Evolutionary conservation across 2,113 vertebrate species (phyloP), one percentile per base, ranked within the genome.

Genomic region (Sapayoa aenigma): DNA sequence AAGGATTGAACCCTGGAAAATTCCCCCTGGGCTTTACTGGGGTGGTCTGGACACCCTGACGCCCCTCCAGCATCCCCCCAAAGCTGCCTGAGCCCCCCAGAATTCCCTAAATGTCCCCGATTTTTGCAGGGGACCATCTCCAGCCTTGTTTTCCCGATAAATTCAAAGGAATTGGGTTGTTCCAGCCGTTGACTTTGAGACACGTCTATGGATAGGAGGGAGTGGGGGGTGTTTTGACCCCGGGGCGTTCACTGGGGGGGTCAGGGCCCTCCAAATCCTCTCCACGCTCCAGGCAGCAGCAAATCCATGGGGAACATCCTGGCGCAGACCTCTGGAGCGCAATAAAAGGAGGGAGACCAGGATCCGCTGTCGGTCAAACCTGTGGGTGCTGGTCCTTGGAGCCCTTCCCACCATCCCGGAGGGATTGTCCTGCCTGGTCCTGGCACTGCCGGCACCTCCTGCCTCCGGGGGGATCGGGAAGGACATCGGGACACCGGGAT

Each of bases 171-270:
- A 19, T 1, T 0, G 13, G 19, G 30, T 18, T 9, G 1, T 73
- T 71, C 81, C 56, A 5, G 2, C 8, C 1, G 53, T 21, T 12
- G 30, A 17, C 11, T 9, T 3, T 5, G 35, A 23, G 60, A 2
- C 12, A 1, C 1, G 0, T 25, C 67, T 25, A 0, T 0, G 56
- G 2, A 3, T 16, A 7, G 3, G 17, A 18, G 25, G 0, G 33
- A n/a, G 28, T 4, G 1, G 69, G n/a, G 28, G 23, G 17, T 1
- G 7, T 28, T 3, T 2, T 2, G 13, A 62, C n/a, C 56, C 39
- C 14, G 1, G 4, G 23, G 47, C 23, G 47, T 9, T 27, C 17
- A 1, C 14, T 16, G 4, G 37, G 6, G 69, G 62, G 14, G 9
- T 28, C 65, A 22, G 20, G 14, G 37, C 37, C 50, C 58, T 52